Evolutionary conservation across 2,113 vertebrate species (phyloP), one percentile per base, ranked within the genome.

Genomic region (Coracopsis vasa): DNA sequence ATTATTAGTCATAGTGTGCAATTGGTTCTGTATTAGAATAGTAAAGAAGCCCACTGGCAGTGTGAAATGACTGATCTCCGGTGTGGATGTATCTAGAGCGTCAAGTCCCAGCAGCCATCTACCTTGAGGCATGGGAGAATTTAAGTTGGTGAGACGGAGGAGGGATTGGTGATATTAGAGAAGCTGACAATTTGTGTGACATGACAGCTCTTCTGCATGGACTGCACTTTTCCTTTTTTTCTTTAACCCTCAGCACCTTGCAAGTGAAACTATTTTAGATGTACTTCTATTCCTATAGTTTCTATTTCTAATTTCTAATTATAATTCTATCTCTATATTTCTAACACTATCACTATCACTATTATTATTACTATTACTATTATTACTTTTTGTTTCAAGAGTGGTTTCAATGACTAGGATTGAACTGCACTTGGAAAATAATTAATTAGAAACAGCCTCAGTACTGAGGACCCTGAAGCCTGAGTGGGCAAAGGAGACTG

Each of bases 1-100:
- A 37, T 91, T 97, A 97, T 97, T 97, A 97, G 97, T 96, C 96
- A 97, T 96, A 97, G 95, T 91, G 86, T 95, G 97, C 97, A 97
- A 96, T 95, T 0, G 93, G 83, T 54, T 94, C 95, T 95, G 88
- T 91, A 67, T 95, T 81, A 91, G 96, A 95, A 97, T 94, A 56
- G 93, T 21, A 71, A 82, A 91, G 96, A 81, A 95, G 88, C 96
- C 97, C 96, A 95, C 24, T 81, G 94, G 97, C 95, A 15, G 88
- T 75, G 95, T 96, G 96, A 97, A 97, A 97, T 97, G 95, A 95
- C 67, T 92, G 96, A 94, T 97, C 95, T 94, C 71, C 37, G 7
- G 47, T 51, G 94, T 71, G 96, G 96, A 95, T 45, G 95, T 79
- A 90, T 95, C 96, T 88, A 48, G 51, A 94, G 95, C 16, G 2